Percentiles rank a stretch among this genome's conserved stretches.
Evolutionary conservation across 2,797 vertebrate genomes (phyloP).

Genomic region (Nannoperca australis): DNA sequence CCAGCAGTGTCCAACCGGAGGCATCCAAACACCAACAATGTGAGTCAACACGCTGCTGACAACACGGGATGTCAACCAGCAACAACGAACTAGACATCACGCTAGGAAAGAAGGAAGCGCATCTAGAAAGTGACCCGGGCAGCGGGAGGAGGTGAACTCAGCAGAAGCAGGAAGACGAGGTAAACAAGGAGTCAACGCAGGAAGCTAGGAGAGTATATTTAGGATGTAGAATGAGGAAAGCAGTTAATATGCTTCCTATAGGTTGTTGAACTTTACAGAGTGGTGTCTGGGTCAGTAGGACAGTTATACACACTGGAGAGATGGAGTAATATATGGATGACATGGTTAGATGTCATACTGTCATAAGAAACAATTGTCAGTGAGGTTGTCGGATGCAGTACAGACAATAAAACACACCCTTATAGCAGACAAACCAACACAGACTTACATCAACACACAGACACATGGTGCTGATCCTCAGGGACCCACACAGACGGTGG

Average conservation of each 20-base stretch:
- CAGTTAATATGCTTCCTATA: conserved; percentile 30
- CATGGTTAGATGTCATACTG: background rate
- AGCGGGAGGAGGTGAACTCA: conserved; percentile 2
- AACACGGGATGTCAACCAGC: conserved; percentile 41
- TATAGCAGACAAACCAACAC: background rate
- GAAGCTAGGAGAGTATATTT: conserved; percentile 14
- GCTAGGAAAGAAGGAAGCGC: conserved; percentile 20
- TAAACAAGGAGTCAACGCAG: background rate
- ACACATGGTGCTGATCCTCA: background rate
- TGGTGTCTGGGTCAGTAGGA: conserved; percentile 28
- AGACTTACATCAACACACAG: background rate
- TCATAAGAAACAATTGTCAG: background rate
- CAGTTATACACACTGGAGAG: conserved; percentile 1
- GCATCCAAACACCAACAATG: conserved; percentile 61
- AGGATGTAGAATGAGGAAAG: conserved; percentile 20
- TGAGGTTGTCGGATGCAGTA: background rate
- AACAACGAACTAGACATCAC: conserved; percentile 5
- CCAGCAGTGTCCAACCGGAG: conserved; percentile 40
- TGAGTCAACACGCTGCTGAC: conserved; percentile 47
- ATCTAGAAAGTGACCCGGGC: conserved; percentile 19
- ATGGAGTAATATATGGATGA: background rate
- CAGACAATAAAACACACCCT: background rate
- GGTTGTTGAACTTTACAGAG: conserved; percentile 4
- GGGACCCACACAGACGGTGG: conserved; percentile 23
- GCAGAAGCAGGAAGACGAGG: conserved; percentile 18